These are phyloP conservation scores for Galago senegalensis DNA, from an alignment of 2,797 vertebrate genomes.

Conservation along the genomic window DNA sequence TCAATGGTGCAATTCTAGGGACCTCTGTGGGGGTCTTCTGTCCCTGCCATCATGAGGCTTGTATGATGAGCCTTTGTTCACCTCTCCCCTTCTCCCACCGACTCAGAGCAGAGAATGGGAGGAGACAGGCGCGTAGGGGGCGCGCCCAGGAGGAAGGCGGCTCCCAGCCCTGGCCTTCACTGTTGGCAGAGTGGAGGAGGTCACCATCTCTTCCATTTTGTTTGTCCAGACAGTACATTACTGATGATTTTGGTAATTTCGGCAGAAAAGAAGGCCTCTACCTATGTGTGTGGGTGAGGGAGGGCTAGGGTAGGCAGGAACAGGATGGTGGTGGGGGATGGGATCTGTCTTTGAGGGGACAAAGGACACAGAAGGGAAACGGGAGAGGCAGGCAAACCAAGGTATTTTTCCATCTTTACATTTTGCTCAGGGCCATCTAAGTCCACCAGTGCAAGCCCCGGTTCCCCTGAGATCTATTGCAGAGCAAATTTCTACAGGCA, in stretches of 20 bases:
- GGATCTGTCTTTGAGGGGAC: slow-evolving; percentile 47
- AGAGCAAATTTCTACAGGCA: slow-evolving; percentile 74
- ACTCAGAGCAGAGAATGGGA: not conserved
- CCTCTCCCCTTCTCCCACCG: no score
- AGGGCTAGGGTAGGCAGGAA: not conserved
- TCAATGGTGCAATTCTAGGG: not conserved
- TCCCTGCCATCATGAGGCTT: not conserved
- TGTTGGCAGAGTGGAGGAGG: not conserved
- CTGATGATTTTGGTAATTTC: slow-evolving; percentile 54
- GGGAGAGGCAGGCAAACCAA: slow-evolving; percentile 68
- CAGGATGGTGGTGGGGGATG: not conserved
- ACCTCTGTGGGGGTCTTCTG: not conserved
- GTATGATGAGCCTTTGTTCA: not conserved
- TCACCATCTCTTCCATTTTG: not conserved
- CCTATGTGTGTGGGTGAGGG: not conserved
- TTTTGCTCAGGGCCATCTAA: slow-evolving; percentile 72
- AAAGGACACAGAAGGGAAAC: slow-evolving; percentile 67
- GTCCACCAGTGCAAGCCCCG: slow-evolving; percentile 24
- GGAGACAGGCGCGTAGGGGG: not conserved
- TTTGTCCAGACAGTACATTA: not conserved
- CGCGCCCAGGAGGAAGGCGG: rapidly evolving
- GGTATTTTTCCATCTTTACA: slow-evolving; percentile 78
- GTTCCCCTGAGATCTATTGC: slow-evolving; percentile 66
- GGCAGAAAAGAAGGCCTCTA: not conserved
- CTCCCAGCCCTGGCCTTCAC: not conserved